Percentiles rank a stretch among this genome's conserved stretches.
These are phyloP conservation scores for Ranitomeya imitator DNA, from an alignment of 2,113 vertebrate genomes.

Conservation along the genomic window DNA sequence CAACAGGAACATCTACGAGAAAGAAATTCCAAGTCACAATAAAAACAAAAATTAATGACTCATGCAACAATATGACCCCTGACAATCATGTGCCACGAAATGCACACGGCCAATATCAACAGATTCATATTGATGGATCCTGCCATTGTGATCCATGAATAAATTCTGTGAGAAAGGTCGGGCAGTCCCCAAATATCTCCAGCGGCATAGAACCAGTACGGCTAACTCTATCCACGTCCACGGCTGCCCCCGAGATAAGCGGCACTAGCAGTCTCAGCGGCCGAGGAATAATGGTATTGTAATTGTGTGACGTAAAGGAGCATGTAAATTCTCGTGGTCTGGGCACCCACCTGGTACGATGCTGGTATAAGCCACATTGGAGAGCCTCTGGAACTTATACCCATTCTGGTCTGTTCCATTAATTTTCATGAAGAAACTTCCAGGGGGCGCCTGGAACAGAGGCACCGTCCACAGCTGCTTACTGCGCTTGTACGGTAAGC, in stretches of 20 bases:
- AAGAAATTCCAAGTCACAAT: neutral
- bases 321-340: neutral
- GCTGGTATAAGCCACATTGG: constrained; percentile 88
- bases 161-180: too few relatives aligned
- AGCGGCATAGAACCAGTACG: too few relatives aligned
- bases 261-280: too few relatives aligned
- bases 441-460: constrained; percentile 75
- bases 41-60: neutral
- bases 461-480: constrained; percentile 84
- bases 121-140: too few relatives aligned
- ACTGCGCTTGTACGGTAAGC: constrained; percentile 72
- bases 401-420: constrained; percentile 82
- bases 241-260: too few relatives aligned
- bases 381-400: constrained; percentile 87
- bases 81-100: neutral
- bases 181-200: too few relatives aligned
- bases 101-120: too few relatives aligned
- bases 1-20: constrained; percentile 77
- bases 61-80: neutral
- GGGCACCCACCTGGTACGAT: constrained; percentile 79
- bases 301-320: neutral
- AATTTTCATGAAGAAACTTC: constrained; percentile 88
- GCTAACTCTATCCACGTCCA: too few relatives aligned
- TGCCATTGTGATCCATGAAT: too few relatives aligned
- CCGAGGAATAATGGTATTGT: too few relatives aligned